Conservation (phyloP, 2,888 invertebrate species). For the Melinaea marsaeus region DNA sequence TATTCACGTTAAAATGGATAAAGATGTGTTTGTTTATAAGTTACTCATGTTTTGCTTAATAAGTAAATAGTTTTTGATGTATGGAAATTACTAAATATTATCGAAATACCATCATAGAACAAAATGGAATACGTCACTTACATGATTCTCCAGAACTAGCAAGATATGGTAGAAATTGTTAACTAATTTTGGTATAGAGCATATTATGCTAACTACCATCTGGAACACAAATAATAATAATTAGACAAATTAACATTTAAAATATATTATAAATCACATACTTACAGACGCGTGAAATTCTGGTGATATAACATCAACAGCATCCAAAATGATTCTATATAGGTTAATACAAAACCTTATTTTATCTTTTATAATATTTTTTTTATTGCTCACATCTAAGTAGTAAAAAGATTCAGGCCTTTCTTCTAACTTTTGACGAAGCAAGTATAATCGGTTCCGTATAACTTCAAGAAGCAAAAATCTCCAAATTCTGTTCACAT, state of each 20-base stretch:
- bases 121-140: conserved; percentile 40
- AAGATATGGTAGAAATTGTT: conserved; percentile 56
- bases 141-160: conserved; percentile 51
- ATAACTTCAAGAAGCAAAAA: conserved; percentile 55
- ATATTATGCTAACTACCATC: conserved; percentile 58
- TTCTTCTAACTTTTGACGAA: conserved; percentile 55
- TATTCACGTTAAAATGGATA: too few relatives aligned
- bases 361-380: conserved; percentile 52
- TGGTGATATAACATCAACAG: conserved; percentile 53
- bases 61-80: too few relatives aligned
- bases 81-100: too few relatives aligned
- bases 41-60: too few relatives aligned
- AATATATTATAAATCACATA: conserved; percentile 14
- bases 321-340: conserved; percentile 57
- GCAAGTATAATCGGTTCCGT: conserved; percentile 51
- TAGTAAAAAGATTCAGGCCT: conserved; percentile 48
- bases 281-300: conserved; percentile 62
- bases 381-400: conserved; percentile 54
- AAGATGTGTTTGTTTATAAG: too few relatives aligned
- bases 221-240: conserved; percentile 40
- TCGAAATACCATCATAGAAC: not conserved
- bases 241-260: conserved; percentile 3
- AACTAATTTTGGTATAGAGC: conserved; percentile 60
- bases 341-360: conserved; percentile 50
- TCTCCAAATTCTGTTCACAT: conserved; percentile 62